Percentiles rank a stretch among this genome's conserved stretches.
phyloP scores from a whole-genome alignment of 2,888 invertebrate genomes.

The Platycnemis pennipes region DNA sequence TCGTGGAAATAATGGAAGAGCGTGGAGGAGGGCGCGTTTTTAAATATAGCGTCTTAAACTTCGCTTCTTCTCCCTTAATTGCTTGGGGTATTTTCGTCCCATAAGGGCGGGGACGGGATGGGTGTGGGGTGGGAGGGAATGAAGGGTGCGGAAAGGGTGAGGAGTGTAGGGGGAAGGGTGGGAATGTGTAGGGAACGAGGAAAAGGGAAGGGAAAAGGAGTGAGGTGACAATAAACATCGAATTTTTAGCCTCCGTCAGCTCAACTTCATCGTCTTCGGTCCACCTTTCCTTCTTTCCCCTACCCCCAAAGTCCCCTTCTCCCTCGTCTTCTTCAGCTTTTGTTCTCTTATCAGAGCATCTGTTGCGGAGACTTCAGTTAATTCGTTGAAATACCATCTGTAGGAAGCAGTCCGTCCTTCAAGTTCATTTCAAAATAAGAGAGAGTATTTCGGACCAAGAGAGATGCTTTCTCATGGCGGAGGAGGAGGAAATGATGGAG shows the following conservation, averaged over 20 bases:
- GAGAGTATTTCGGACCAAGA: neutral
- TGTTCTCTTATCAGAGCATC: neutral
- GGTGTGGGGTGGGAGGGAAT: neutral
- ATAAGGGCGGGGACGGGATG: neutral
- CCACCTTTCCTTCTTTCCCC: neutral
- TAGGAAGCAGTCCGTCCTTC: neutral
- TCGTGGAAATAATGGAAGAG: slow-evolving; percentile 31
- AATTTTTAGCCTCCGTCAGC: slow-evolving; percentile 5
- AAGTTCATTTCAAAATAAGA: neutral
- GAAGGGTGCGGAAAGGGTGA: neutral
- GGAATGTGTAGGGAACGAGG: neutral
- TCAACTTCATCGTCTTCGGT: neutral
- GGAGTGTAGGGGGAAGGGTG: neutral
- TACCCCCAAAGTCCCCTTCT: neutral
- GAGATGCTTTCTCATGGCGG: neutral
- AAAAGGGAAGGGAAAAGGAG: neutral
- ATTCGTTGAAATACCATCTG: neutral
- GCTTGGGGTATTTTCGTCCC: slow-evolving; percentile 39
- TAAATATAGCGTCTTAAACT: slow-evolving; percentile 12
- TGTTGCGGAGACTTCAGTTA: neutral
- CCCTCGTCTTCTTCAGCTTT: neutral
- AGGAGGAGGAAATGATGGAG: neutral
- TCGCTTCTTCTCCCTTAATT: slow-evolving; percentile 10
- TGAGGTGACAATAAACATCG: neutral
- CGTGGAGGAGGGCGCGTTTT: neutral